Evolutionary conservation across 2,888 invertebrate genomes (phyloP).

Genomic region (Macrophya alboannulata): DNA sequence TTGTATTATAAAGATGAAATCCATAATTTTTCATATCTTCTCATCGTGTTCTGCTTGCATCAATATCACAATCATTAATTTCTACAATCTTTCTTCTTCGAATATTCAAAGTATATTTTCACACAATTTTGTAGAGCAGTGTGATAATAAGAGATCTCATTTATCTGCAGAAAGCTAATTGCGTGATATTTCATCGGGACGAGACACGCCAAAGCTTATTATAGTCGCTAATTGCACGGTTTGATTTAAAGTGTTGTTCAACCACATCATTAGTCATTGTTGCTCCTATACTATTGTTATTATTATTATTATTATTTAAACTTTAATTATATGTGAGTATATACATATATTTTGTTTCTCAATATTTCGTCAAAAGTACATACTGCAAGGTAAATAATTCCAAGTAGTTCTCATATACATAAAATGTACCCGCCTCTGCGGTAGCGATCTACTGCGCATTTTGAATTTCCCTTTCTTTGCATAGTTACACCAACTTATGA

Average conservation of each 20-base stretch:
- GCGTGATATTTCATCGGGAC: conserved; percentile 19
- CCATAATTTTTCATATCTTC: not conserved
- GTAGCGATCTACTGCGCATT: too few relatives aligned
- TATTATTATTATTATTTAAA: not conserved
- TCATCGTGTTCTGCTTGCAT: not conserved
- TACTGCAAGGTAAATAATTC: not conserved
- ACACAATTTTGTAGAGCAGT: not conserved
- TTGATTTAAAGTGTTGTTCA: conserved; percentile 19
- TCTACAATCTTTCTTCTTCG: not conserved
- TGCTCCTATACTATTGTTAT: not conserved
- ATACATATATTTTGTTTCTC: not conserved
- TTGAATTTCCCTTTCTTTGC: not conserved
- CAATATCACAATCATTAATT: conserved; percentile 5
- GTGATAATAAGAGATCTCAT: not conserved
- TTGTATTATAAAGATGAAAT: not conserved
- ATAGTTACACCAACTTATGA: not conserved
- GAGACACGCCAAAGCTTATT: conserved; percentile 21
- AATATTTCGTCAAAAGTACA: not conserved
- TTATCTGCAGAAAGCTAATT: not conserved
- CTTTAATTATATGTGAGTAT: not conserved
- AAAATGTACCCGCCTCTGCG: not conserved
- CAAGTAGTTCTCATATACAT: not conserved
- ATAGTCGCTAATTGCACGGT: conserved; percentile 36
- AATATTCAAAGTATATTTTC: not conserved
- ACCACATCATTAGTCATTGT: conserved; percentile 6